Conservation (phyloP, 1,140 invertebrate genomes). For the Bombus breviceps region DNA sequence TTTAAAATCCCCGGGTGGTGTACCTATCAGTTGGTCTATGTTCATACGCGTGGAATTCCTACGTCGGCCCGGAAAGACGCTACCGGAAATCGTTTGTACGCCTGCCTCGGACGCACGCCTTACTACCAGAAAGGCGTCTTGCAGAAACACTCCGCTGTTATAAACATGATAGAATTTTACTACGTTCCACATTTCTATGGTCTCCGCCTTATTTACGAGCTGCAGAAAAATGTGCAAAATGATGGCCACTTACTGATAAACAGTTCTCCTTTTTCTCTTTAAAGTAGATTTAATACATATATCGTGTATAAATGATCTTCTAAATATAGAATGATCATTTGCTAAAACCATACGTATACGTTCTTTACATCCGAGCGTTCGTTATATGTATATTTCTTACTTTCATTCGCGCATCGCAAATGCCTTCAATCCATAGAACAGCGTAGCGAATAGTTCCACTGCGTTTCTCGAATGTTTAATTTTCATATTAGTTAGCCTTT, state of each 20-base stretch:
- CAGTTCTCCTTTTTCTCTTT: not conserved
- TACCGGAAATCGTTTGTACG: constrained; percentile 51
- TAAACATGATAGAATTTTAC: constrained; percentile 25
- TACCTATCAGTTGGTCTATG: constrained; percentile 45
- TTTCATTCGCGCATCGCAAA: too few species aligned
- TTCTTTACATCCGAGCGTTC: too few species aligned
- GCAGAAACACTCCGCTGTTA: not conserved
- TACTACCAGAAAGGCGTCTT: not conserved
- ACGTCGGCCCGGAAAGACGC: constrained; percentile 35
- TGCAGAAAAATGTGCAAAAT: not conserved
- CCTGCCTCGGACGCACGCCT: not conserved
- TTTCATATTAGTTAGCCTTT: not conserved
- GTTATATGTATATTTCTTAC: too few species aligned
- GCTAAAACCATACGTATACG: too few species aligned
- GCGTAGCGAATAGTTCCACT: too few species aligned
- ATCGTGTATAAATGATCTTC: too few species aligned
- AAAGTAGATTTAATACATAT: not conserved
- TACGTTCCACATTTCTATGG: not conserved
- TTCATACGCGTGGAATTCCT: constrained; percentile 54
- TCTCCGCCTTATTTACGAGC: not conserved
- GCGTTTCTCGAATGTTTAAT: not conserved
- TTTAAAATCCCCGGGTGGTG: constrained; percentile 67
- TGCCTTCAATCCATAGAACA: too few species aligned
- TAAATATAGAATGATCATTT: too few species aligned
- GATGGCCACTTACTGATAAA: not conserved